Evolutionary conservation across 2,888 invertebrate species (phyloP).

Genomic region (Sepioteuthis lessoniana): DNA sequence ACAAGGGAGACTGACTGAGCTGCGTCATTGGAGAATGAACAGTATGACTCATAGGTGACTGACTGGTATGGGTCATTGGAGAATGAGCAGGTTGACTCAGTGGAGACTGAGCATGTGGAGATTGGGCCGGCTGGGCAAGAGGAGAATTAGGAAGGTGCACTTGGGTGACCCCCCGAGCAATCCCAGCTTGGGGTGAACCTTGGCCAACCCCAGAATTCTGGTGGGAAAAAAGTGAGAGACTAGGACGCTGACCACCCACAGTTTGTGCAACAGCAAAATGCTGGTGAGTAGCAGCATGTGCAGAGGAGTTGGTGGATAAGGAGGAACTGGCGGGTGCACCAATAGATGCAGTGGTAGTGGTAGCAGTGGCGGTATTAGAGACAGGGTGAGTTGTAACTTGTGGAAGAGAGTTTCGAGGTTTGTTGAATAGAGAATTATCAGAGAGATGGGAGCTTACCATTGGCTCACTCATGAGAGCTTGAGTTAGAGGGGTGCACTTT

Average conservation of each 20-base stretch:
- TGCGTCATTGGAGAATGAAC: constrained; percentile 41
- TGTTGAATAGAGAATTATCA: constrained; percentile 42
- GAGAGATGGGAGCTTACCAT: constrained; percentile 44
- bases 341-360: background rate
- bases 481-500: constrained; percentile 43
- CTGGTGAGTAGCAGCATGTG: constrained; percentile 34
- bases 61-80: constrained; percentile 24
- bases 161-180: background rate
- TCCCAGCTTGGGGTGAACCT: background rate
- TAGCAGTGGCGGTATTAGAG: background rate
- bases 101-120: constrained; percentile 34
- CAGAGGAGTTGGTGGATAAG: constrained; percentile 5
- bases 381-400: constrained; percentile 24
- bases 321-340: constrained; percentile 34
- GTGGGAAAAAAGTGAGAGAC: constrained; percentile 37
- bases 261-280: constrained; percentile 24
- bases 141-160: constrained; percentile 36
- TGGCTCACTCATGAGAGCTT: constrained; percentile 43
- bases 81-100: background rate
- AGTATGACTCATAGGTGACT: constrained; percentile 16
- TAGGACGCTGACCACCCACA: constrained; percentile 14
- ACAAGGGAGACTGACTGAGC: constrained; percentile 11
- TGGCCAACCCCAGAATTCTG: constrained; percentile 2
- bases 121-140: constrained; percentile 25
- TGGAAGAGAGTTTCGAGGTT: constrained; percentile 38